phyloP scores from a whole-genome alignment of 2,797 vertebrate species.

The Neopelma chrysocephalum region DNA sequence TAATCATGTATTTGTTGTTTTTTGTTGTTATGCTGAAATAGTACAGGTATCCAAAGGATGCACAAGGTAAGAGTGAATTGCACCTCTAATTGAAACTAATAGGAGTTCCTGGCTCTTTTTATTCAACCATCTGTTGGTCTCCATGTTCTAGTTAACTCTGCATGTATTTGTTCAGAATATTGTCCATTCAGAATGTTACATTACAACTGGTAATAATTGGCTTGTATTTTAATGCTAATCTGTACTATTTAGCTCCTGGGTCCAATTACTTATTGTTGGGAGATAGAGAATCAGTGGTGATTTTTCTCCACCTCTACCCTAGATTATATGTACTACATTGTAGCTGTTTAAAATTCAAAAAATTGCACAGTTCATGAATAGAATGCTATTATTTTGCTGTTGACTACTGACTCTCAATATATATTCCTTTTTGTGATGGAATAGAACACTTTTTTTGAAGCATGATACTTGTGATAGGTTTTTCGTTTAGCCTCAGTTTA shows the following conservation, averaged over 20 bases:
- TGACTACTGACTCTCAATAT: neutral
- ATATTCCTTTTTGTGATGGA: neutral
- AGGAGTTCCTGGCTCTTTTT: slow-evolving; percentile 1
- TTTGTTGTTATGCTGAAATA: neutral
- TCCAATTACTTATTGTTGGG: neutral
- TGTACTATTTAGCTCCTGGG: slow-evolving; percentile 16
- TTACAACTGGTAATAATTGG: slow-evolving; percentile 35
- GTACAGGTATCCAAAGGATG: neutral
- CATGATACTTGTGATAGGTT: neutral
- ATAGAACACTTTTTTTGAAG: neutral
- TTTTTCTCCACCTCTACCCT: neutral
- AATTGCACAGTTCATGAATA: neutral
- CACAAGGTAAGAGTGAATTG: neutral
- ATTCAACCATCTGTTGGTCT: slow-evolving; percentile 24
- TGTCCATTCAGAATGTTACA: slow-evolving; percentile 25
- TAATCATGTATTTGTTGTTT: neutral
- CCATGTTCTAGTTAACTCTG: slow-evolving; percentile 1
- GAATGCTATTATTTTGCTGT: neutral
- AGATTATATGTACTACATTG: neutral
- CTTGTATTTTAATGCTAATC: slow-evolving; percentile 56
- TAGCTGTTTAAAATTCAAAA: neutral
- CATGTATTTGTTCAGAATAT: neutral
- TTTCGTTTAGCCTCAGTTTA: neutral
- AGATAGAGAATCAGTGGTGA: neutral
- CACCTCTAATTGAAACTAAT: slow-evolving; percentile 13